Base-by-base conservation (phyloP, 2,888 invertebrate genomes). In the Ophonus ardosiacus region DNA sequence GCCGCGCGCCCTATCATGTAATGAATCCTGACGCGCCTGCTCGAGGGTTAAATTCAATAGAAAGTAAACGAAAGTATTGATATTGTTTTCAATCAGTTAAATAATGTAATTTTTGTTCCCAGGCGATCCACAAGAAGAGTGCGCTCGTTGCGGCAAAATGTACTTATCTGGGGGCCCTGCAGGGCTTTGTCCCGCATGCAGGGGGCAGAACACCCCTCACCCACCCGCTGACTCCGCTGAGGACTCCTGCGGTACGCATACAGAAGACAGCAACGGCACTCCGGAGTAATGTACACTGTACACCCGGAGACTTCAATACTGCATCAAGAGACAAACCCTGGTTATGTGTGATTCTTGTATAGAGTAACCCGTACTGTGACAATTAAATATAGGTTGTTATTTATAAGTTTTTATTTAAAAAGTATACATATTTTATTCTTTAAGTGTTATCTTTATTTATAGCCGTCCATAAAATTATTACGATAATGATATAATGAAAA, bases 51-150 rank as follows among this genome's bases (percentile, higher is more conserved):
- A n/a, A n/a, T 4, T 31, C 5, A 31, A 4, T 31, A 31, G 31
- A 31, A 31, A 31, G 5, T 31, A 31, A 31, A 31, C 31, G 6
- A 24, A 24, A 24, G 31, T 31, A 31, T 4, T 31, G 31, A 24
- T 5, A 31, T 51, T 5, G 59, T 59, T 59, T 59, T 7, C 18
- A 31, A 5, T 31, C 31, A 31, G 31, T 31, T 31, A 31, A 31
- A 31, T 6, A 31, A 31, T 31, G 31, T 31, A 17, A n/a, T 76
- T 8, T 76, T 85, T 80, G 86, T 61, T 88, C 89, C 21, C 90
- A 94, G 94, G 93, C 86, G 93, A 94, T 88, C 92, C 93, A 2
- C 93, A 93, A 89, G 93, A 93, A 88, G 93, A 93, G 89, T 94
- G 94, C 88, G 91, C 92, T 81, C 90, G 93, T 78, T 94, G 94